Evolutionary conservation across 2,888 invertebrate species (phyloP), one percentile per base, ranked within the genome.

Genomic region (Dryobotodes eremita): DNA sequence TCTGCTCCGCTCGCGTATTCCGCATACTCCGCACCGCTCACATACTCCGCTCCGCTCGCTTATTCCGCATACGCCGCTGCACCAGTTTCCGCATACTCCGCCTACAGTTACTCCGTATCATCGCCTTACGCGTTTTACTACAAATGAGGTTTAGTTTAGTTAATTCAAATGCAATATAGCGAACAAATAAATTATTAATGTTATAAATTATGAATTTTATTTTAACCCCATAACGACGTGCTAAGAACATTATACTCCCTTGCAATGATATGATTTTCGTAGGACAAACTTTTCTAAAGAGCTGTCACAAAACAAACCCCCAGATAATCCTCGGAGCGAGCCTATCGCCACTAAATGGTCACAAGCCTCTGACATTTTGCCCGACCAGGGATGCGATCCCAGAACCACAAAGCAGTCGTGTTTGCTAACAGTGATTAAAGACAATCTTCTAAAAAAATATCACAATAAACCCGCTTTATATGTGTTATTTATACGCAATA

Each of bases 61-160:
- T 93, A 92, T 87, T 88, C 92, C 57, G 90, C 92, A 11, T 92
- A 90, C 85, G 85, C 91, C 57, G 90, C 91, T 64, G 89, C 66
- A 57, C 79, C 73, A 7, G 0, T 50, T 13, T 48, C 71, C 53
- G 90, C 93, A 1, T 94, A 94, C 89, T 93, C 93, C 36, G 77
- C 85, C 17, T 92, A 92, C 84, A 65, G 91, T 23, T 94, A 93
- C 84, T 89, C 69, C n/a, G 15, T 59, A 13, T 31, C 90, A 0
- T 90, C 93, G 6, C 93, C 94, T 7, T 92, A 92, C 85, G 10
- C 86, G 10, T 48, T 57, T 13, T 83, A 26, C 42, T 78, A 55
- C 31, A 72, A 78, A 71, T 84, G 50, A 82, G n/a, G 15, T 15
- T 4, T n/a, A 53, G 50, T 82, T 69, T 17, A 42, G 15, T 50